Evolutionary conservation across 2,888 invertebrate species (phyloP).

Genomic region (Nesidiocoris tenuis): DNA sequence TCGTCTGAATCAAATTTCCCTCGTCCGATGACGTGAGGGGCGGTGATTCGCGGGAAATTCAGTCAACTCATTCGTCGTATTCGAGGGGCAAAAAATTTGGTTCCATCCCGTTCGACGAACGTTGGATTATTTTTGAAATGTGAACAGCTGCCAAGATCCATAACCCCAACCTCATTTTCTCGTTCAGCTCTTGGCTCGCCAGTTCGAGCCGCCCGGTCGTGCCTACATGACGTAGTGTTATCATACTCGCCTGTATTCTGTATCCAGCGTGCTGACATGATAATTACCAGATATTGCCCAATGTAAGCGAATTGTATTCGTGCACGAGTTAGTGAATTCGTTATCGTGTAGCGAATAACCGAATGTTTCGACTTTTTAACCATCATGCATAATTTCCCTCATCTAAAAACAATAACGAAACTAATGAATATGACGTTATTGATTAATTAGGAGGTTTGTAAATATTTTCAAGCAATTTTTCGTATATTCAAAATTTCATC

Average conservation of each 20-base stretch:
- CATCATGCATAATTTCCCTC: no score
- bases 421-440: no score
- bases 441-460: no score
- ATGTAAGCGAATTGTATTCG: constrained; percentile 11
- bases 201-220: background rate
- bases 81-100: background rate
- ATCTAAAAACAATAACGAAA: no score
- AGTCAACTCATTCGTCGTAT: background rate
- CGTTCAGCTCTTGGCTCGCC: background rate
- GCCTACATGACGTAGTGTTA: background rate
- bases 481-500: no score
- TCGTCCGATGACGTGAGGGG: background rate
- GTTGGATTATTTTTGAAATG: constrained; percentile 14
- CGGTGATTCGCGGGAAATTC: background rate
- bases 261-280: constrained; percentile 1
- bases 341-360: no score
- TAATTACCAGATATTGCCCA: constrained; percentile 32
- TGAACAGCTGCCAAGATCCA: constrained; percentile 8
- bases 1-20: background rate
- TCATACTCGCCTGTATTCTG: background rate
- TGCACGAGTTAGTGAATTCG: background rate
- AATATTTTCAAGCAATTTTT: no score
- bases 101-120: background rate
- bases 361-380: no score
- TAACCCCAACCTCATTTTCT: constrained; percentile 17